Conservation (phyloP, 1,140 invertebrate genomes). For the Antheraea pernyi region DNA sequence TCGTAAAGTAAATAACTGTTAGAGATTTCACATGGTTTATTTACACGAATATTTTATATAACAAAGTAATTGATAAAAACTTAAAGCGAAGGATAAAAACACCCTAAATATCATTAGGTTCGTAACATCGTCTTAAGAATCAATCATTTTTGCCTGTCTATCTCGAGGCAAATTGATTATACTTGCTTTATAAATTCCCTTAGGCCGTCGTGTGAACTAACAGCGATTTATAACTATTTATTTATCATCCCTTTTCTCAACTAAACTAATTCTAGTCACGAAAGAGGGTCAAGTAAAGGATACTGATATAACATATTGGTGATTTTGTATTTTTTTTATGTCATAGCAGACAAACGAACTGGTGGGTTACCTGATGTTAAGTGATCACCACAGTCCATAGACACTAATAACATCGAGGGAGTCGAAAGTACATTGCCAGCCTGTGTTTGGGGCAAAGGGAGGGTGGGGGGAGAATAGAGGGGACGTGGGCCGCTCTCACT, state of each 20-base stretch:
- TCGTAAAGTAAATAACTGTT: too few species aligned
- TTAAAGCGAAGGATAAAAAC: background rate
- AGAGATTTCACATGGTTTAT: too few species aligned
- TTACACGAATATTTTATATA: background rate
- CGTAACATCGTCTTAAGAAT: background rate
- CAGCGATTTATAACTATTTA: slow-evolving; percentile 4
- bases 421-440: too few species aligned
- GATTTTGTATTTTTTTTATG: too few species aligned
- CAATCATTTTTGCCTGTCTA: background rate
- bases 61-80: background rate
- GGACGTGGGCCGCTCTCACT: too few species aligned
- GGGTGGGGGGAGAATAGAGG: too few species aligned
- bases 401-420: too few species aligned
- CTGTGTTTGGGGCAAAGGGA: too few species aligned
- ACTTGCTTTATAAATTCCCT: slow-evolving; percentile 3
- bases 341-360: too few species aligned
- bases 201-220: slow-evolving; percentile 5
- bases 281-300: background rate
- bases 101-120: background rate
- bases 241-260: background rate
- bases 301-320: background rate
- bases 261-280: background rate
- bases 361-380: too few species aligned
- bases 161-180: slow-evolving; percentile 17
- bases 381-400: too few species aligned